A percentile compares a stretch with the other conserved stretches of the same genome.
Conservation (phyloP, 1,140 invertebrate genomes). For the Trachymyrmex cornetzi region DNA sequence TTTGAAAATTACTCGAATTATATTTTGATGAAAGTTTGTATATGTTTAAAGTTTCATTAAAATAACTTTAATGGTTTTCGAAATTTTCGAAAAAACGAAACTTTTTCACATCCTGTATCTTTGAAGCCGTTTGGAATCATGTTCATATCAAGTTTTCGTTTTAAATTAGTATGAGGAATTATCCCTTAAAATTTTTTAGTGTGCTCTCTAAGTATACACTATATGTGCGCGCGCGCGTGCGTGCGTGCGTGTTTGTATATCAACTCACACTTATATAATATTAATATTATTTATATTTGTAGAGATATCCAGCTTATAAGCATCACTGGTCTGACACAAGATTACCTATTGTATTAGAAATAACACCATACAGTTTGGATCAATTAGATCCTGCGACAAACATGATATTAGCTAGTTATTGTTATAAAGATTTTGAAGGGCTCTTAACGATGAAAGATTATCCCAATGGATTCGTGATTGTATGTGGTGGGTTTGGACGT, state of each 20-base stretch:
- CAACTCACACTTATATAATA: not conserved
- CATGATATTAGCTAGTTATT: conserved; percentile 94
- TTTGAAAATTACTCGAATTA: too few species aligned
- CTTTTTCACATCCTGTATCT: too few species aligned
- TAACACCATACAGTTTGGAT: conserved; percentile 95
- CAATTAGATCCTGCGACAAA: conserved; percentile 96
- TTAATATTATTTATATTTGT: conserved; percentile 79
- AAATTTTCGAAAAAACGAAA: too few species aligned
- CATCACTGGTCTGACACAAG: conserved; percentile 97
- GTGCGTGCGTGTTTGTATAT: not conserved
- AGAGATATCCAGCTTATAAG: conserved; percentile 97
- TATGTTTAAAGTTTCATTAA: too few species aligned
- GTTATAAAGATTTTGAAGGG: conserved; percentile 97
- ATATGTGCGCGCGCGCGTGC: too few species aligned
- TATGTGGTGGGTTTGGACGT: conserved; percentile 94
- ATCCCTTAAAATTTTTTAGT: too few species aligned
- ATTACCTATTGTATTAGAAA: conserved; percentile 95
- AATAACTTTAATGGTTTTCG: too few species aligned
- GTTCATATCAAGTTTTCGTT: too few species aligned
- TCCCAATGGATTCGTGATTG: conserved; percentile 94
- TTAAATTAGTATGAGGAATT: too few species aligned
- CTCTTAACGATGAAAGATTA: conserved; percentile 91
- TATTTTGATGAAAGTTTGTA: too few species aligned
- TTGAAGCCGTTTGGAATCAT: too few species aligned
- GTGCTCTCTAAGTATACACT: too few species aligned